These are phyloP conservation scores for Dolichotis patagonum DNA, from an alignment of 2,113 vertebrate species.

Conservation along the genomic window DNA sequence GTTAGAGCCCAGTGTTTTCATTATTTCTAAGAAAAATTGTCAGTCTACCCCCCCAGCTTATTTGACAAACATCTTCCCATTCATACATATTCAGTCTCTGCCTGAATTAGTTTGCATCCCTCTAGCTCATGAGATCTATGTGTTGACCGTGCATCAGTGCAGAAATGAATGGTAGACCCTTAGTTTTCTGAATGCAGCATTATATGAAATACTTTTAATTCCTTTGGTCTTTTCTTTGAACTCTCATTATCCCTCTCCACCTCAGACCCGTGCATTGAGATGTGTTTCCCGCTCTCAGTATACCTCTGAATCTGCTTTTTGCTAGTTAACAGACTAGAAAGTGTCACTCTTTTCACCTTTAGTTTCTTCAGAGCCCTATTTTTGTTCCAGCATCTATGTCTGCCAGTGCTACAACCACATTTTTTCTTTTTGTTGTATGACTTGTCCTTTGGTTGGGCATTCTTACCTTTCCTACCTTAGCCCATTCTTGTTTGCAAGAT, in stretches of 20 bases:
- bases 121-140: background rate
- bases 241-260: background rate
- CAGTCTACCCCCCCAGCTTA: background rate
- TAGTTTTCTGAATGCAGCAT: background rate
- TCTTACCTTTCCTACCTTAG: background rate
- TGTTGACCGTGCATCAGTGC: background rate
- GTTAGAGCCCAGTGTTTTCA: background rate
- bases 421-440: background rate
- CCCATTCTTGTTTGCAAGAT: conserved; percentile 1
- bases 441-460: background rate
- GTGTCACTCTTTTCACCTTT: background rate
- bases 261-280: background rate
- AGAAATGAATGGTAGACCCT: background rate
- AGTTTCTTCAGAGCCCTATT: background rate
- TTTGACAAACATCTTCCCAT: background rate
- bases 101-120: background rate
- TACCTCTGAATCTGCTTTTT: background rate
- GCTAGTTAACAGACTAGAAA: background rate
- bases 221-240: conserved; percentile 27
- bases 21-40: background rate
- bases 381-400: background rate
- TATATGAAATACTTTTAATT: conserved; percentile 53
- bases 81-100: background rate
- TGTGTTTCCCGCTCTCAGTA: background rate
- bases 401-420: background rate